Evolutionary conservation across 2,797 vertebrate species (phyloP).

Genomic region (Paramormyrops hopkinsi): DNA sequence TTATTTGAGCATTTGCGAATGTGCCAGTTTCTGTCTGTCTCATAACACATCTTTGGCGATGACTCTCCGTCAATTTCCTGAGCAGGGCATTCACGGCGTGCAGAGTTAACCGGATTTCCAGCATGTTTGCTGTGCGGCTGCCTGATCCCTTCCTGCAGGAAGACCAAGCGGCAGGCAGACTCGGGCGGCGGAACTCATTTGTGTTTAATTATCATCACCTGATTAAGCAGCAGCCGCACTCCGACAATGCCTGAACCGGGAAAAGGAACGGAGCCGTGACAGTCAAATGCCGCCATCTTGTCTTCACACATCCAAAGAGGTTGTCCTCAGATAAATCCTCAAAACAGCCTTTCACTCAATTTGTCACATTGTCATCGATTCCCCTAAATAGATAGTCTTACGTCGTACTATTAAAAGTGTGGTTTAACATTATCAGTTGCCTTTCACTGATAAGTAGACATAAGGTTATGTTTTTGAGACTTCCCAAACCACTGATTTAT

Average conservation of each 20-base stretch:
- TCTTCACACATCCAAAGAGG: not conserved
- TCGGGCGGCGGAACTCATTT: conserved; percentile 13
- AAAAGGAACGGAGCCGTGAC: not conserved
- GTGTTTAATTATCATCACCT: conserved; percentile 25
- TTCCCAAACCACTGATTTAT: not conserved
- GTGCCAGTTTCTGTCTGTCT: not conserved
- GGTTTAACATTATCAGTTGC: not conserved
- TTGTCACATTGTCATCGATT: not conserved
- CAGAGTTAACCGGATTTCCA: not conserved
- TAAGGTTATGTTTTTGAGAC: not conserved
- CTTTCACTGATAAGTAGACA: not conserved
- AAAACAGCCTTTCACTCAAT: not conserved
- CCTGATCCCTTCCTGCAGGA: conserved; percentile 13
- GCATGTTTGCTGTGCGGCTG: not conserved
- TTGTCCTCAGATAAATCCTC: conserved; percentile 2
- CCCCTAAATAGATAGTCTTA: not conserved
- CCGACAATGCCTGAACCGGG: not conserved
- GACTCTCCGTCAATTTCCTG: not conserved
- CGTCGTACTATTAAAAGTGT: not conserved
- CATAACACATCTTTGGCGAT: not conserved
- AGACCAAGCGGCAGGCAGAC: not conserved
- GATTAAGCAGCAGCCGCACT: conserved; percentile 12
- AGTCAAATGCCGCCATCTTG: not conserved
- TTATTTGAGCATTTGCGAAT: not conserved
- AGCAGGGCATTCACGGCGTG: not conserved